Evolutionary conservation across 2,888 invertebrate species (phyloP), one percentile per base, ranked within the genome.

Genomic region (Lasius platythorax): DNA sequence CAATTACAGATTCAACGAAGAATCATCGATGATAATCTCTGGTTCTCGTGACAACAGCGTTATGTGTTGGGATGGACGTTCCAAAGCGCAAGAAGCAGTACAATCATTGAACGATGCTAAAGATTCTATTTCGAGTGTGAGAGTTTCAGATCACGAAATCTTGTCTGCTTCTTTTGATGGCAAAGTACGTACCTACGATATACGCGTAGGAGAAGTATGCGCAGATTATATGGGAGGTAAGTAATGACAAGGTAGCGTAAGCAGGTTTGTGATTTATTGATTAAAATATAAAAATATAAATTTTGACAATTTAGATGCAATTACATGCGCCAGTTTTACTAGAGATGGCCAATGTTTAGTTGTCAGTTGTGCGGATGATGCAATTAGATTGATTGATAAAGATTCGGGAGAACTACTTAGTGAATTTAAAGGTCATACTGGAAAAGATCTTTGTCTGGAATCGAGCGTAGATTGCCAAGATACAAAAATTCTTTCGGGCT

Each of bases 21-120:
- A 99, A 93, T 99, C 99, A 0, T 97, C 98, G 1, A 96, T 99
- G 93, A 97, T 98, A 0, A 95, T 99, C 43, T 99, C 99, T 2
- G 99, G 99, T 0, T 98, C 99, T 15, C 96, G 98, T 76, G 99
- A 99, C 95, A 98, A 99, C 93, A 97, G 98, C 0, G 97, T 99
- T 0, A 97, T 98, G 95, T 97, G 98, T 90, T 99, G 99, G 99
- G 99, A 99, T 94, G 95, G 97, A 46, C 96, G 97, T 87, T 96
- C 97, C 0, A 95, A 96, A 78, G 96, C 96, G 75, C 95, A 96
- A 73, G 97, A 97, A 83, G 97, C 98, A 0, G 96, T 98, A 43
- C 98, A 98, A 95, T 96, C 96, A 40, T 95, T 99, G 93, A 97
- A 97, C 94, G 99, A 99, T 90, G 99, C 99, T 0, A 99, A 98